phyloP scores from a whole-genome alignment of 2,888 invertebrate species.

The Villa cingulata region DNA sequence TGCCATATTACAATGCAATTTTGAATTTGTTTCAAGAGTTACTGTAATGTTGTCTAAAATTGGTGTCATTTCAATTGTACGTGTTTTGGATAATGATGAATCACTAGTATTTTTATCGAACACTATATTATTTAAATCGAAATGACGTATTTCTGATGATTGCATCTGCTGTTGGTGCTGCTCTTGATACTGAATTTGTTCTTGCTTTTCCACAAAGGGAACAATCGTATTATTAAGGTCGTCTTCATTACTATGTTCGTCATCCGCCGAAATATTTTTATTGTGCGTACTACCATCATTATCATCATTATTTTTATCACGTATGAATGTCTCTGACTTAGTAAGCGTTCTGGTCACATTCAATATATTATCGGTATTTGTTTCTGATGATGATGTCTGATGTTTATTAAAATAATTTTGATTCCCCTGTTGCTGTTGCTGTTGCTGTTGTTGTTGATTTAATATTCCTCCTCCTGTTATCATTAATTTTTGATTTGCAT shows the following conservation, averaged over 20 bases:
- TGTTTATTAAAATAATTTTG: constrained; percentile 7
- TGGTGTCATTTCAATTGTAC: constrained; percentile 3
- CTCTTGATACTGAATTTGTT: too few relatives aligned
- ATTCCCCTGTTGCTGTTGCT: not conserved
- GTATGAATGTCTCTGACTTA: constrained; percentile 32
- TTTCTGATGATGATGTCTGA: not conserved
- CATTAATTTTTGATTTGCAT: constrained; percentile 10
- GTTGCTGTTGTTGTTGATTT: not conserved
- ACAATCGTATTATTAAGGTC: too few relatives aligned
- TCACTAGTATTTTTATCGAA: not conserved
- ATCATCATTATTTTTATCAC: constrained; percentile 22
- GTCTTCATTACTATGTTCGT: too few relatives aligned
- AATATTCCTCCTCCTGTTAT: constrained; percentile 2
- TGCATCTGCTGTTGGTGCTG: too few relatives aligned
- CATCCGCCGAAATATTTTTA: not conserved
- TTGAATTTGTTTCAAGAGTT: not conserved
- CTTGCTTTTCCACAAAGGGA: too few relatives aligned
- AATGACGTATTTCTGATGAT: not conserved
- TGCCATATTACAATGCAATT: not conserved
- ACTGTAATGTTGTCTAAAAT: constrained; percentile 1
- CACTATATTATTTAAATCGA: not conserved
- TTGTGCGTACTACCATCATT: constrained; percentile 12
- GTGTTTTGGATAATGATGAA: constrained; percentile 4
- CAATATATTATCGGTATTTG: constrained; percentile 2
- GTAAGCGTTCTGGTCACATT: constrained; percentile 15